Conservation (phyloP, 2,888 invertebrate species). For the Lasioglossum morio region DNA sequence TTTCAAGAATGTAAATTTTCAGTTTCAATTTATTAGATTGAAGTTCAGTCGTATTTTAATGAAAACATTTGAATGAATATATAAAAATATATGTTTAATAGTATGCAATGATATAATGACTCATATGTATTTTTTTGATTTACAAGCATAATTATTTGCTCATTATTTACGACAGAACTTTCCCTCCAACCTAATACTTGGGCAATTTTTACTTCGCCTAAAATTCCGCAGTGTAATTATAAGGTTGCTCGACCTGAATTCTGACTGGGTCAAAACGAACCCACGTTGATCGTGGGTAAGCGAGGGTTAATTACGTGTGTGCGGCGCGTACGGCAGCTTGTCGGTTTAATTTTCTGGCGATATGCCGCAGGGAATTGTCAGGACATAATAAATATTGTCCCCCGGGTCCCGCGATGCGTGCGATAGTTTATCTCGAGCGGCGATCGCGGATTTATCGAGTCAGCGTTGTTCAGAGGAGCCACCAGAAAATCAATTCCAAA, state of each 20-base stretch:
- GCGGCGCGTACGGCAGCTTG: constrained; percentile 2
- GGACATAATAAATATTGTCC: constrained; percentile 52
- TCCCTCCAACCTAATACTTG: too few relatives aligned
- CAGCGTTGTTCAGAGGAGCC: constrained; percentile 33
- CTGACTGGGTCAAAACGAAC: neutral
- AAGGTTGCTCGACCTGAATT: neutral
- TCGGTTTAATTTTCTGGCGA: constrained; percentile 48
- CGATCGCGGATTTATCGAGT: constrained; percentile 58
- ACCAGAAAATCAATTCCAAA: constrained; percentile 76
- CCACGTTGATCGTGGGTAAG: neutral
- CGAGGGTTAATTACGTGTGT: constrained; percentile 34
- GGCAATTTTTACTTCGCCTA: neutral
- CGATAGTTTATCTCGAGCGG: constrained; percentile 41
- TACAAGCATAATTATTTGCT: too few relatives aligned
- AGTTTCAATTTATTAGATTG: too few relatives aligned
- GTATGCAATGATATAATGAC: too few relatives aligned
- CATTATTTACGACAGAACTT: too few relatives aligned
- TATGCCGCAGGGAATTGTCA: constrained; percentile 33
- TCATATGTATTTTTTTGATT: too few relatives aligned
- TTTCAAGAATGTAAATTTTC: too few relatives aligned
- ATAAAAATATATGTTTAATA: too few relatives aligned
- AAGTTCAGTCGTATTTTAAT: too few relatives aligned
- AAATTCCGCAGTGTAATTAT: too few relatives aligned
- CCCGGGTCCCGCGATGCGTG: constrained; percentile 40
- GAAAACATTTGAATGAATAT: too few relatives aligned